phyloP scores from a whole-genome alignment of 92 coral and sea anemone species.

The Umimayanthus kanabou region DNA sequence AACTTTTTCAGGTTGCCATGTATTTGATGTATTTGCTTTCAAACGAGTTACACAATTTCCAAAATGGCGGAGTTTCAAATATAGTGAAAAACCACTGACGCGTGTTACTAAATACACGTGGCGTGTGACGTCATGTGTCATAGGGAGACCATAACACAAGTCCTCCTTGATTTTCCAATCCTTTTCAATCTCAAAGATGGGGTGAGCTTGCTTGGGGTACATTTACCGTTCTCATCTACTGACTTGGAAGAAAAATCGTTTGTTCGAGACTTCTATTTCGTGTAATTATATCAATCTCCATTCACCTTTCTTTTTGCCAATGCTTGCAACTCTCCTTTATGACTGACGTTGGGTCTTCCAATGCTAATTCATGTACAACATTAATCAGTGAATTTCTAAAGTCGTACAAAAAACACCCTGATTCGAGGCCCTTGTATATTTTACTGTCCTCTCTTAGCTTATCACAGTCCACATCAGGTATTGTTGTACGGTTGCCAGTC shows the following conservation, averaged over 20 bases:
- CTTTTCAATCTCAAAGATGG: too few relatives aligned
- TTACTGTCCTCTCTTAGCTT: conserved; percentile 56
- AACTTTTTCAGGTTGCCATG: too few relatives aligned
- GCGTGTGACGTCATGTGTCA: too few relatives aligned
- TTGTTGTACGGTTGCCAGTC: neutral
- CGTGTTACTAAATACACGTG: too few relatives aligned
- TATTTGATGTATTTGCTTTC: too few relatives aligned
- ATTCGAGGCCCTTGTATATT: conserved; percentile 54
- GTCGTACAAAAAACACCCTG: conserved; percentile 57
- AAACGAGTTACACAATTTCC: too few relatives aligned
- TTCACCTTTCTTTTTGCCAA: conserved; percentile 54
- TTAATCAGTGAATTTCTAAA: conserved; percentile 57
- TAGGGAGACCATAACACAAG: too few relatives aligned
- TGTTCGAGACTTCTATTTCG: conserved; percentile 55
- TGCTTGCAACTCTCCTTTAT: conserved; percentile 58
- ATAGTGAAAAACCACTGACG: too few relatives aligned
- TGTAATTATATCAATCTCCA: conserved; percentile 60
- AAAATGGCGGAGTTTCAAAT: too few relatives aligned
- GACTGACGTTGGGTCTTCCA: conserved; percentile 48
- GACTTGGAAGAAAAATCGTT: conserved; percentile 16
- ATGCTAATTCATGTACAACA: conserved; percentile 56
- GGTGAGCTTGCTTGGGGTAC: too few relatives aligned
- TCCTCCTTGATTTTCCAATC: too few relatives aligned
- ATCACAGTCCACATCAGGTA: conserved; percentile 47
- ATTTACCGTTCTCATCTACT: too few relatives aligned